Percentiles rank a stretch among this genome's conserved stretches.
These are phyloP conservation scores for Ophthalmolycus amberensis DNA, from an alignment of 2,113 vertebrate genomes.

Conservation along the genomic window DNA sequence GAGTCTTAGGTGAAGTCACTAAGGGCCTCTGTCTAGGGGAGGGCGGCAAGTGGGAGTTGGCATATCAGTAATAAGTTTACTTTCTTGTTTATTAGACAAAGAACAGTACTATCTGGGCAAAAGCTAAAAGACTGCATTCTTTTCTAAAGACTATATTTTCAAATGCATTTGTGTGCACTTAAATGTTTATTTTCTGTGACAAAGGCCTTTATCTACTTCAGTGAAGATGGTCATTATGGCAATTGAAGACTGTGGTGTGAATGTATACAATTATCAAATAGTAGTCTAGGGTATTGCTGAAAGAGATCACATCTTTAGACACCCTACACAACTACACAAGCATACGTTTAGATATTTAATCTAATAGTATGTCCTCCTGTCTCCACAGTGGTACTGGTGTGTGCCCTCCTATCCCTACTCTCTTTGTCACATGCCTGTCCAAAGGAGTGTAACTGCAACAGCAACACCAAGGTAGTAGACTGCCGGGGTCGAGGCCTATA, in stretches of 20 bases:
- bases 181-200: not conserved
- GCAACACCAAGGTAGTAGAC: constrained; percentile 87
- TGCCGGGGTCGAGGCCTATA: constrained; percentile 89
- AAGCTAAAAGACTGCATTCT: not conserved
- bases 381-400: constrained; percentile 81
- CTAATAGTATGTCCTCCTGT: constrained; percentile 49
- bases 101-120: not conserved
- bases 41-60: constrained; percentile 52
- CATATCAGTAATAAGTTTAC: constrained; percentile 45
- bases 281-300: not conserved
- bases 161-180: not conserved
- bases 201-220: not conserved
- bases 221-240: not conserved
- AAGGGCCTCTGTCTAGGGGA: constrained; percentile 40
- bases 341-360: not conserved
- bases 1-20: constrained; percentile 55
- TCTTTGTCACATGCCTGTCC: constrained; percentile 83
- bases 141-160: not conserved
- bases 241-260: not conserved
- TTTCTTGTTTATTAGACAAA: constrained; percentile 35
- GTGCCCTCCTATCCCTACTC: constrained; percentile 72
- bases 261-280: constrained; percentile 7
- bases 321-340: not conserved
- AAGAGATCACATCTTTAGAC: not conserved
- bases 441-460: constrained; percentile 88